Base-by-base conservation (phyloP, 23 tunicate species). In the Trididemnum nubilum region DNA sequence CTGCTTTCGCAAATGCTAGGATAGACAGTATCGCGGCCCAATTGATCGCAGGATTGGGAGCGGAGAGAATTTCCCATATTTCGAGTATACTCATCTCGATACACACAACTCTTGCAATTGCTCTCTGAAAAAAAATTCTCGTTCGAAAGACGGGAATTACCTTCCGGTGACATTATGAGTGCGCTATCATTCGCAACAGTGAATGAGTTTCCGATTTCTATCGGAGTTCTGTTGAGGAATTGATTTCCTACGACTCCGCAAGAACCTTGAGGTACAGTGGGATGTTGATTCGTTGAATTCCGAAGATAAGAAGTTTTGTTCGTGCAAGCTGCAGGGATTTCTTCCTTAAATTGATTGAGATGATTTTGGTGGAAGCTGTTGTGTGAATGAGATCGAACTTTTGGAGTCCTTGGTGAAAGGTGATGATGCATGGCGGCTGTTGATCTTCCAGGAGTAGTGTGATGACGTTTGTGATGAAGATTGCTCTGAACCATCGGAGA, bases 21-120 rank as follows among this genome's bases (percentile, higher is more conserved):
- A 12, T 61, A 12, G 18, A 12, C 29, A 3, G 25, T 24, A 12
- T 12, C 5, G 5, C 67, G 22, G 22, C 29, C 67, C 29, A 61
- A 24, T 26, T 24, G 28, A n/a, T 24, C 26, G 26, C 28, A 61
- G 3, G 67, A 61, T 22, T 24, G 22, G n/a, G 67, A 61, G 18
- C 67, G 67, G n/a, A 61, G 29, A 61, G 67, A 22, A 5, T 12
- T 26, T 61, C 67, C 67, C 67, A 61, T 61, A 26, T n/a, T 61
- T 12, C 29, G 67, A 61, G 67, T 26, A 61, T 61, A 61, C n/a
- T 61, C 67, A 3, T 61, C 26, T n/a, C n/a, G 26, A 61, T 21
- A 61, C 5, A 26, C 67, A 4, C 26, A 26, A 61, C 67, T 61
- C n/a, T 5, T 3, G 26, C 26, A 26, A 22, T 9, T 15, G 12